A percentile compares a stretch with the other conserved stretches of the same genome.
Conservation (phyloP, 2,888 invertebrate species). For the Synanthedon andrenaeformis region DNA sequence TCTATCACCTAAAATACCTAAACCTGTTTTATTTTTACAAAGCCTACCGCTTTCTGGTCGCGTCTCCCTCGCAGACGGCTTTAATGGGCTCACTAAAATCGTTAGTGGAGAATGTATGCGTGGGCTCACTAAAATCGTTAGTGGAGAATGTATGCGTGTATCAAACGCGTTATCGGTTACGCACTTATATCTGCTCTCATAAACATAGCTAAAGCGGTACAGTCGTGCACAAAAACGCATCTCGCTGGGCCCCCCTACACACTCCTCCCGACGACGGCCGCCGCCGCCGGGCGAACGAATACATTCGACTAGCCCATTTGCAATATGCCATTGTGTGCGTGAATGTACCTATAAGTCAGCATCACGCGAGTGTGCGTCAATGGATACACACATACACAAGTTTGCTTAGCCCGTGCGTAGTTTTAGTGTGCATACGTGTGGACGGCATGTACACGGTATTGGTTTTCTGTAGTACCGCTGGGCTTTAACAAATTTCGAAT, state of each 20-base stretch:
- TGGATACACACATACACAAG: conserved; percentile 30
- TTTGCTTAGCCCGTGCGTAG: conserved; percentile 66
- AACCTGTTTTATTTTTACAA: conserved; percentile 39
- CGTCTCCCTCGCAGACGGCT: conserved; percentile 9
- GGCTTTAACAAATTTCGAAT: conserved; percentile 68
- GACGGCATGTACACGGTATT: conserved; percentile 47
- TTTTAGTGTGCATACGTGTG: conserved; percentile 38
- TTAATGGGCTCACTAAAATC: conserved; percentile 13
- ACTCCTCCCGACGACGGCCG: conserved; percentile 37
- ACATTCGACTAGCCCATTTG: conserved; percentile 70
- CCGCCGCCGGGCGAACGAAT: conserved; percentile 59
- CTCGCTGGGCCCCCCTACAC: conserved; percentile 44
- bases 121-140: too few species aligned
- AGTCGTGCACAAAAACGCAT: conserved; percentile 68
- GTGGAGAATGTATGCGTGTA: conserved; percentile 1
- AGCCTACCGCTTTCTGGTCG: conserved; percentile 25
- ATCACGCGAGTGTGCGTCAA: conserved; percentile 20
- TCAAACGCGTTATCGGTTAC: conserved; percentile 42
- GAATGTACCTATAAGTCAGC: conserved; percentile 26
- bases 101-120: background rate
- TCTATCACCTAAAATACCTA: conserved; percentile 52
- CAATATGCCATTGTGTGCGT: conserved; percentile 66
- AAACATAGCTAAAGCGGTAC: conserved; percentile 49
- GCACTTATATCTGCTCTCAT: conserved; percentile 61
- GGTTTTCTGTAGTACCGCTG: conserved; percentile 61